phyloP scores from a whole-genome alignment of 2,888 invertebrate genomes.

The Drosophila histrio region DNA sequence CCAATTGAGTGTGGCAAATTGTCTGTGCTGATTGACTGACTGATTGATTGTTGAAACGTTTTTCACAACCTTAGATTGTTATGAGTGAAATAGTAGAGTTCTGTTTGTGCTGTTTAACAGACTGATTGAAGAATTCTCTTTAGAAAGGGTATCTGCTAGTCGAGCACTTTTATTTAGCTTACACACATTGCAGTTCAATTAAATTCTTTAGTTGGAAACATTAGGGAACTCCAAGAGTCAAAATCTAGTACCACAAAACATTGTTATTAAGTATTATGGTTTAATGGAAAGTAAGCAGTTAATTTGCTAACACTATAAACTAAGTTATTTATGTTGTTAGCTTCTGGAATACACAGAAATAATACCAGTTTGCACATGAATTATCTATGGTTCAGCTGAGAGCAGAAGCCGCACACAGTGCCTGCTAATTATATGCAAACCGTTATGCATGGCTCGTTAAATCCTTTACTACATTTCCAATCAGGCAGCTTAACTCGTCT shows the following conservation, averaged over 20 bases:
- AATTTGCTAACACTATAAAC: not conserved
- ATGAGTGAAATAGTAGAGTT: not conserved
- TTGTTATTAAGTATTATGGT: not conserved
- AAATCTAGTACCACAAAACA: too few species aligned
- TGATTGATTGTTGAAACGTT: not conserved
- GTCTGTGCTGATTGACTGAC: too few species aligned
- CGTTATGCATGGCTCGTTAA: slow-evolving; percentile 62
- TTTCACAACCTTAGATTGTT: too few species aligned
- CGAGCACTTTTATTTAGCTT: not conserved
- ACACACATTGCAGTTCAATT: too few species aligned
- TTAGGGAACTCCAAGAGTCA: not conserved
- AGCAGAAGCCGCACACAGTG: slow-evolving; percentile 22
- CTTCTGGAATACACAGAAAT: too few species aligned
- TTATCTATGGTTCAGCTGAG: slow-evolving; percentile 1
- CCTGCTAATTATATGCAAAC: slow-evolving; percentile 60
- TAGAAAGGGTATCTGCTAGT: not conserved
- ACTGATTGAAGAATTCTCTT: too few species aligned
- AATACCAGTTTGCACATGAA: not conserved
- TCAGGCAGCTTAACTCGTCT: slow-evolving; percentile 38
- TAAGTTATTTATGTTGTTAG: too few species aligned
- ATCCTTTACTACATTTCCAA: slow-evolving; percentile 56
- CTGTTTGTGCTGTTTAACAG: too few species aligned
- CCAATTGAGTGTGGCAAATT: too few species aligned
- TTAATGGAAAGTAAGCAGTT: not conserved
- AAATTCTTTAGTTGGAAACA: too few species aligned